Percentiles rank a stretch among this genome's conserved stretches.
Evolutionary conservation across 2,888 invertebrate genomes (phyloP).

Genomic region (Urechis unicinctus): DNA sequence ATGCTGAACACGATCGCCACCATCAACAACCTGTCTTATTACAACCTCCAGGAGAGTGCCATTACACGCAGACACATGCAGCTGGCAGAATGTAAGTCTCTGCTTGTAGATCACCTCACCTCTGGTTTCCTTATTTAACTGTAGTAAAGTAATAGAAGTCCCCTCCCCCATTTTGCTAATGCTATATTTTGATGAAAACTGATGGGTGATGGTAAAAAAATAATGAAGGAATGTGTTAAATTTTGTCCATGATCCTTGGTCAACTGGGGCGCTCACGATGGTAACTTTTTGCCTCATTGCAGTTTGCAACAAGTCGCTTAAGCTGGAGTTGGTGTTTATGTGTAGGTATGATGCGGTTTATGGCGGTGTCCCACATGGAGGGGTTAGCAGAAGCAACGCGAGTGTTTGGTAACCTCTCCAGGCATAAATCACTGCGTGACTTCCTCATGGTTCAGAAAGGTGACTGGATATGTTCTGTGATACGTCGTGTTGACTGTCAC

Average conservation of each 20-base stretch:
- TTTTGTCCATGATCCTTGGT: no score
- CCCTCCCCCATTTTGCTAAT: no score
- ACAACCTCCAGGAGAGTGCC: constrained; percentile 34
- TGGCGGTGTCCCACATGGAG: constrained; percentile 51
- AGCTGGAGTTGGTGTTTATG: not conserved
- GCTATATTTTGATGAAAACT: no score
- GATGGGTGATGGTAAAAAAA: no score
- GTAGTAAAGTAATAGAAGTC: no score
- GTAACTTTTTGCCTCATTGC: not conserved
- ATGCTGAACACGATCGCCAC: constrained; percentile 73
- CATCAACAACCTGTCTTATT: constrained; percentile 73
- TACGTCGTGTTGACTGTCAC: no score
- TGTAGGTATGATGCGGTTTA: constrained; percentile 28
- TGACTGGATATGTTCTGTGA: constrained; percentile 26
- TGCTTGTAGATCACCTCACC: no score
- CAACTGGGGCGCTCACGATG: no score
- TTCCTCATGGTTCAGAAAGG: constrained; percentile 65
- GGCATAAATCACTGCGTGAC: constrained; percentile 62
- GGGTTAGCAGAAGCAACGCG: constrained; percentile 67
- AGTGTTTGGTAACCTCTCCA: constrained; percentile 75
- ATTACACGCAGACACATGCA: constrained; percentile 37
- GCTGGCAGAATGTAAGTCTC: constrained; percentile 45
- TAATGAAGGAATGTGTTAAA: no score
- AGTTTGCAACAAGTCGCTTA: not conserved
- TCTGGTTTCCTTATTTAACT: no score